These are phyloP conservation scores for Diachasmimorpha longicaudata DNA, from an alignment of 1,140 invertebrate genomes.

Conservation along the genomic window DNA sequence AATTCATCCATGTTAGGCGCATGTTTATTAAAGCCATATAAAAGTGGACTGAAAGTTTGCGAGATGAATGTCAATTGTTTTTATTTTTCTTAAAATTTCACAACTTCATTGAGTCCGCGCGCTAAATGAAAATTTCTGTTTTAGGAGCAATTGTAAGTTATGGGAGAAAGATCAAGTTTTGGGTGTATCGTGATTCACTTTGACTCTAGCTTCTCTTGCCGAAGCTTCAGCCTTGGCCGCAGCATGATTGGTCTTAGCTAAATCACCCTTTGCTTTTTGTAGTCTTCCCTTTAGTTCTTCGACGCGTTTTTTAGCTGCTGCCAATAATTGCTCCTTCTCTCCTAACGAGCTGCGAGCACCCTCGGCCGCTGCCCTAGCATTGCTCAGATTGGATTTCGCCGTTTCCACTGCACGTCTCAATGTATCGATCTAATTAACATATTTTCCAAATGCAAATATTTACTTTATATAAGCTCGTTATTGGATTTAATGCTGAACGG, in stretches of 20 bases:
- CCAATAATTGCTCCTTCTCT: constrained; percentile 70
- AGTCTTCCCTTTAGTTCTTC: constrained; percentile 67
- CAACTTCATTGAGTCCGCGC: no score
- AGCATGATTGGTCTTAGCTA: constrained; percentile 68
- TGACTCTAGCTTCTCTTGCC: constrained; percentile 66
- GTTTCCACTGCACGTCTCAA: constrained; percentile 55
- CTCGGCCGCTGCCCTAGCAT: constrained; percentile 66
- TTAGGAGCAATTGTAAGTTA: no score
- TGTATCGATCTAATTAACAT: constrained; percentile 37
- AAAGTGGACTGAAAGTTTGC: not conserved
- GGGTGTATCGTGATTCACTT: constrained; percentile 30
- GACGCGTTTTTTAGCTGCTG: constrained; percentile 68
- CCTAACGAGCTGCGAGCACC: constrained; percentile 66
- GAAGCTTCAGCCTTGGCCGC: constrained; percentile 69
- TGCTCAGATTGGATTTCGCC: constrained; percentile 64
- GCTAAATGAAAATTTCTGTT: no score
- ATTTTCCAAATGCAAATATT: not conserved
- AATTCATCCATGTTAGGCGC: not conserved
- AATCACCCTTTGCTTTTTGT: constrained; percentile 65
- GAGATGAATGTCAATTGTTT: not conserved
- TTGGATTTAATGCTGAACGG: not conserved
- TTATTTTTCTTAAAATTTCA: not conserved
- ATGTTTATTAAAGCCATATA: not conserved
- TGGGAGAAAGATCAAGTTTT: not conserved
- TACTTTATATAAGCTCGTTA: not conserved